Conservation (phyloP, 1,140 invertebrate species). For the Hypothenemus hampei region DNA sequence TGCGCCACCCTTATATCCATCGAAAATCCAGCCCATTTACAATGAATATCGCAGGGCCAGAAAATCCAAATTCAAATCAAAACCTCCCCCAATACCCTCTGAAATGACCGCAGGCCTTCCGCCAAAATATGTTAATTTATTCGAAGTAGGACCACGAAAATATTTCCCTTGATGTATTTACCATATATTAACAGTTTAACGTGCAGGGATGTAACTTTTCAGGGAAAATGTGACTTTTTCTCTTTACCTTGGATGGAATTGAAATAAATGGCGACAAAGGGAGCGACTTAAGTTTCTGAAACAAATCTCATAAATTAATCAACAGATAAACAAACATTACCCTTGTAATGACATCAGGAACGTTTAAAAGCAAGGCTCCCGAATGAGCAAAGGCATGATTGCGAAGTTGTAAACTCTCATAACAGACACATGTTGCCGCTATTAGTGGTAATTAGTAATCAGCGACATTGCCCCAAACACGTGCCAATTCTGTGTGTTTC, state of each 20-base stretch:
- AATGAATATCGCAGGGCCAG: conserved; percentile 16
- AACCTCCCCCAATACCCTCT: conserved; percentile 19
- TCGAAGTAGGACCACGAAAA: conserved; percentile 13
- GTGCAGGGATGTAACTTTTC: not conserved
- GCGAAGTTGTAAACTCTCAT: conserved; percentile 36
- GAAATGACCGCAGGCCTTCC: conserved; percentile 22
- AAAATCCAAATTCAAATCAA: conserved; percentile 22
- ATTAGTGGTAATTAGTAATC: conserved; percentile 38
- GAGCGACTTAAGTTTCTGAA: too few species aligned
- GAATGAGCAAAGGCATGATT: conserved; percentile 4
- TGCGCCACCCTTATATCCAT: conserved; percentile 11
- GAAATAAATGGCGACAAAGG: too few species aligned
- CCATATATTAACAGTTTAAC: not conserved
- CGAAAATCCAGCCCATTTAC: conserved; percentile 3
- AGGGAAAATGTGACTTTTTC: not conserved
- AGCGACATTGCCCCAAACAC: conserved; percentile 28
- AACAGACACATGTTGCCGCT: conserved; percentile 35
- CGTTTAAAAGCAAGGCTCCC: conserved; percentile 28
- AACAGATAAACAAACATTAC: conserved; percentile 32
- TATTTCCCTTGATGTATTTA: conserved; percentile 12
- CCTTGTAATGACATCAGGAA: conserved; percentile 30
- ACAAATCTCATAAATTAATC: conserved; percentile 19
- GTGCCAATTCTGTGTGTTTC: conserved; percentile 27
- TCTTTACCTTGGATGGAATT: too few species aligned
- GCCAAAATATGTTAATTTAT: conserved; percentile 22